A percentile compares a stretch with the other conserved stretches of the same genome.
These are phyloP conservation scores for Orthonyx spaldingii DNA, from an alignment of 2,113 vertebrate genomes.

Conservation along the genomic window DNA sequence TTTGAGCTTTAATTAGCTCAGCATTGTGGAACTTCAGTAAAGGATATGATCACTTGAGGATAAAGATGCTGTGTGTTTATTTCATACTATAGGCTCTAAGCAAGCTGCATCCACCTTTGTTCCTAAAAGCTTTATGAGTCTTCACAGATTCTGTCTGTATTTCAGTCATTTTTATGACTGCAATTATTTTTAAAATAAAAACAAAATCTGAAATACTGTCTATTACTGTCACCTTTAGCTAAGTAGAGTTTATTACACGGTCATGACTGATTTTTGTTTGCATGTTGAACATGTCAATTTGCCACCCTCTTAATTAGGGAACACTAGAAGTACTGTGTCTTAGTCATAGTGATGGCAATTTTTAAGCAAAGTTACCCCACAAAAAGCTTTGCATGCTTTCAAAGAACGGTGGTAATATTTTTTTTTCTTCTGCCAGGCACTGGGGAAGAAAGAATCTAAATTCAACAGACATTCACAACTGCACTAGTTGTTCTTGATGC, in stretches of 20 bases:
- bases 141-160: background rate
- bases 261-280: background rate
- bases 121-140: background rate
- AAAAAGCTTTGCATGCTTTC: background rate
- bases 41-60: background rate
- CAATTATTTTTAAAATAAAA: background rate
- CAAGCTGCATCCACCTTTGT: background rate
- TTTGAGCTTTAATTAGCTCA: background rate
- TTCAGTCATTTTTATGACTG: background rate
- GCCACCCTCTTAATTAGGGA: background rate
- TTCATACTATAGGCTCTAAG: background rate
- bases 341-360: background rate
- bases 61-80: background rate
- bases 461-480: background rate
- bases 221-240: background rate
- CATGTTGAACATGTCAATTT: background rate
- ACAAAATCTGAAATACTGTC: background rate
- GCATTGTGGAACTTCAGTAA: background rate
- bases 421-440: background rate
- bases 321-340: background rate
- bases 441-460: background rate
- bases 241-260: background rate
- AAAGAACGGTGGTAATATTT: background rate
- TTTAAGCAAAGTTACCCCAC: background rate
- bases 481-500: background rate